These are phyloP conservation scores for Bombus soroeensis DNA, from an alignment of 1,140 invertebrate species.

Conservation along the genomic window DNA sequence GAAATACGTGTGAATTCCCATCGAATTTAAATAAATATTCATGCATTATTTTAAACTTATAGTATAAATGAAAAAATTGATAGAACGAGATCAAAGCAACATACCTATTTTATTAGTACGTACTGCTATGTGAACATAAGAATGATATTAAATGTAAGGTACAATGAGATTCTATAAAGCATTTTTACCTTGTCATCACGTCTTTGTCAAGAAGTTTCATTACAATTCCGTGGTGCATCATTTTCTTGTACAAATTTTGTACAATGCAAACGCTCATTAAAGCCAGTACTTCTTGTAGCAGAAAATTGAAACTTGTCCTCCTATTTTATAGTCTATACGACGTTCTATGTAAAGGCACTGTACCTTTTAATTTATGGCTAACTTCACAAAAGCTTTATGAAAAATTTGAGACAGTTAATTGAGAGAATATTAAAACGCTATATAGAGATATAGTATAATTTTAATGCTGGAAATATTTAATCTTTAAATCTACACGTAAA, in stretches of 20 bases:
- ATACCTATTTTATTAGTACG: too few relatives aligned
- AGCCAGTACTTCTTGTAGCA: not conserved
- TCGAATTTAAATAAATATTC: not conserved
- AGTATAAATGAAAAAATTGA: too few relatives aligned
- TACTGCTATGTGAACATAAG: not conserved
- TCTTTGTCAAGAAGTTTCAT: not conserved
- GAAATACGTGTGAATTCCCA: not conserved
- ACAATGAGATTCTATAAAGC: not conserved
- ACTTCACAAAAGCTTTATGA: not conserved
- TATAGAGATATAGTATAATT: not conserved
- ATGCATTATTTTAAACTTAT: too few relatives aligned
- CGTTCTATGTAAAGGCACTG: not conserved
- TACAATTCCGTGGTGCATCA: not conserved
- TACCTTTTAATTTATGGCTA: not conserved
- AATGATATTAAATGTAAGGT: not conserved
- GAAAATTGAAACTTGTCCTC: conserved; percentile 4
- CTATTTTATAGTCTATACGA: not conserved
- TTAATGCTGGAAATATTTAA: not conserved
- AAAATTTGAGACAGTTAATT: not conserved
- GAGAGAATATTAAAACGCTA: not conserved
- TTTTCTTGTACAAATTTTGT: not conserved
- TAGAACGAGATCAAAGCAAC: too few relatives aligned
- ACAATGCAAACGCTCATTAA: conserved; percentile 9
- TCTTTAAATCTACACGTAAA: not conserved
- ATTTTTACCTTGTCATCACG: not conserved